Percentiles rank a stretch among this genome's conserved stretches.
phyloP scores from a whole-genome alignment of 1,140 invertebrate species.

The Zaprionus vittiger region DNA sequence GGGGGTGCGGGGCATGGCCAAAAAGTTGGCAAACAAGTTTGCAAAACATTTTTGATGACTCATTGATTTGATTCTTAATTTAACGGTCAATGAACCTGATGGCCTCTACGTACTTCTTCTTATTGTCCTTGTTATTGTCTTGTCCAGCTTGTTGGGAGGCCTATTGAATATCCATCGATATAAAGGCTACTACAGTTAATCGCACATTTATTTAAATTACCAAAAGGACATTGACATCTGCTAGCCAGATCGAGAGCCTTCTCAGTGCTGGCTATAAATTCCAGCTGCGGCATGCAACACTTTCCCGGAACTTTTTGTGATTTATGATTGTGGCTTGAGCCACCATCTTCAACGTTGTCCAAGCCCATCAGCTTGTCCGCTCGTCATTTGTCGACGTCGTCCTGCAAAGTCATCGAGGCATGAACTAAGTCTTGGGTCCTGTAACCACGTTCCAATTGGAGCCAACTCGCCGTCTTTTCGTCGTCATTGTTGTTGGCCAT shows the following conservation, averaged over 20 bases:
- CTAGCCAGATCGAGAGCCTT: background rate
- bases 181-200: conserved; percentile 34
- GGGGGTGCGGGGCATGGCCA: background rate
- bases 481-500: conserved; percentile 32
- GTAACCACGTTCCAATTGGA: conserved; percentile 20
- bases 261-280: conserved; percentile 1
- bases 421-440: conserved; percentile 7
- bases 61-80: conserved; percentile 76
- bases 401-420: conserved; percentile 8
- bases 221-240: conserved; percentile 9
- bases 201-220: conserved; percentile 58
- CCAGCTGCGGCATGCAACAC: conserved; percentile 14
- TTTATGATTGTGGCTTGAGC: conserved; percentile 49
- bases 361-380: conserved; percentile 52
- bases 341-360: background rate
- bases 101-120: conserved; percentile 13
- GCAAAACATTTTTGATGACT: conserved; percentile 57
- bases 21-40: conserved; percentile 30
- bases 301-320: conserved; percentile 36
- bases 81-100: conserved; percentile 63
- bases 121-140: conserved; percentile 25
- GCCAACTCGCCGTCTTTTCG: background rate
- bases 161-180: conserved; percentile 47
- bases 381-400: conserved; percentile 64
- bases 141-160: conserved; percentile 9